These are phyloP conservation scores for Cinclus mexicanus DNA, from an alignment of 2,113 vertebrate genomes.

Conservation along the genomic window DNA sequence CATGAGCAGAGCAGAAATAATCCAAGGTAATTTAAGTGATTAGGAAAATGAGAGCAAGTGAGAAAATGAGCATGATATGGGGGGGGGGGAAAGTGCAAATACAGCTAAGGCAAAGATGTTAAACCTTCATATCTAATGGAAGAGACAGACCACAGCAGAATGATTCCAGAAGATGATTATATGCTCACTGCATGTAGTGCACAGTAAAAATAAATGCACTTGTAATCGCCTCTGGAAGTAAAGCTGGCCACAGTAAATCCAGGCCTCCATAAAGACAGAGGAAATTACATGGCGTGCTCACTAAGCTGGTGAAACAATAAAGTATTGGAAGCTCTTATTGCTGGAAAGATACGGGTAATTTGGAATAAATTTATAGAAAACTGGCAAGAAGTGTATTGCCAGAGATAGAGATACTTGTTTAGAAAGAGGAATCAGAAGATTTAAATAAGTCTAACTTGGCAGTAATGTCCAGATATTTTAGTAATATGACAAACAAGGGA, in stretches of 20 bases:
- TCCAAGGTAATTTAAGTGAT: not conserved
- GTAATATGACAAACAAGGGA: not conserved
- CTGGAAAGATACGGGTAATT: constrained; percentile 16
- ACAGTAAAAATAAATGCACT: not conserved
- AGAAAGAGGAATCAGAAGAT: constrained; percentile 11
- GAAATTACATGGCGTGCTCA: not conserved
- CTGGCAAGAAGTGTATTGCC: not conserved
- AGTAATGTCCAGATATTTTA: not conserved
- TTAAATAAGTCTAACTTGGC: constrained; percentile 16
- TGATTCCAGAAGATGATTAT: not conserved
- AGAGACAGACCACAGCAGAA: not conserved
- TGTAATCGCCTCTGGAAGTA: not conserved
- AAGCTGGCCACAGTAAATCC: constrained; percentile 19
- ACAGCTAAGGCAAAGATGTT: not conserved
- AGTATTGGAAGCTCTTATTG: not conserved
- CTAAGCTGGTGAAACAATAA: constrained; percentile 31
- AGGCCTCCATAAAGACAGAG: constrained; percentile 6
- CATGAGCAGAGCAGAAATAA: not conserved
- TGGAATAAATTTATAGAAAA: constrained; percentile 25
- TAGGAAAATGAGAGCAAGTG: not conserved
- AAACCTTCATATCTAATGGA: not conserved
- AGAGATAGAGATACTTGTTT: not conserved
- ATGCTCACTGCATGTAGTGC: not conserved
- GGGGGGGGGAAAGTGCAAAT: not conserved
- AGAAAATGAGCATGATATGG: not conserved